Conservation (phyloP, 2,797 vertebrate genomes). For the Lepus oiostolus region DNA sequence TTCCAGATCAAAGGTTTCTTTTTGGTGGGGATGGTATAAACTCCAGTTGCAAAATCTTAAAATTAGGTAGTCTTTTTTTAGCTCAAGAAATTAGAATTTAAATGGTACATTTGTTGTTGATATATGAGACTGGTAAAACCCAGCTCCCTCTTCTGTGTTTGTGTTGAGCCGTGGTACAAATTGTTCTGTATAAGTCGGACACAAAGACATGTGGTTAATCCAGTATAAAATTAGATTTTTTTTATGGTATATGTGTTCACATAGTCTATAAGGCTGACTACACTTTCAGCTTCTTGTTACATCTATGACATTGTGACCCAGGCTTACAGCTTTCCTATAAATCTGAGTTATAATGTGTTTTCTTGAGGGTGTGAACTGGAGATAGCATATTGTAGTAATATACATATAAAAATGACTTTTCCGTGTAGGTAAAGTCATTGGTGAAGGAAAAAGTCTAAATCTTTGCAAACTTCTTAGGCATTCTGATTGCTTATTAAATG, state of each 20-base stretch:
- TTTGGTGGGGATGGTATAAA: conserved; percentile 53
- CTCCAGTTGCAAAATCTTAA: conserved; percentile 54
- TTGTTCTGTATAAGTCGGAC: conserved; percentile 22
- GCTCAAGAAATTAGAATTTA: conserved; percentile 31
- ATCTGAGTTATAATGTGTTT: not conserved
- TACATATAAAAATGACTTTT: conserved; percentile 51
- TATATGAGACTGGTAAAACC: conserved; percentile 29
- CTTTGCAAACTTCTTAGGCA: not conserved
- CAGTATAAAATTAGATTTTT: conserved; percentile 10
- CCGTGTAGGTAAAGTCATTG: not conserved
- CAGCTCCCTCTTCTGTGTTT: not conserved
- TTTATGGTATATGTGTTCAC: conserved; percentile 27
- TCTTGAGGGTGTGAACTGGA: not conserved
- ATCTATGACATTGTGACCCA: not conserved
- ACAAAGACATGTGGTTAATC: conserved; percentile 13
- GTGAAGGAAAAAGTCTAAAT: conserved; percentile 51
- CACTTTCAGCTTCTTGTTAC: conserved; percentile 47
- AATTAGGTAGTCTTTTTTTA: conserved; percentile 66
- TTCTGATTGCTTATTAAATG: conserved; percentile 60
- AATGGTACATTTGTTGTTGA: conserved; percentile 61
- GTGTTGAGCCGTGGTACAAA: not conserved
- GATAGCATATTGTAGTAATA: not conserved
- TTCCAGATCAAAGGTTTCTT: conserved; percentile 55
- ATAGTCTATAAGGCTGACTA: not conserved
- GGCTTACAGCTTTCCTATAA: too few species aligned